phyloP scores from a whole-genome alignment of 1,140 invertebrate genomes.

The Nymphalis io region DNA sequence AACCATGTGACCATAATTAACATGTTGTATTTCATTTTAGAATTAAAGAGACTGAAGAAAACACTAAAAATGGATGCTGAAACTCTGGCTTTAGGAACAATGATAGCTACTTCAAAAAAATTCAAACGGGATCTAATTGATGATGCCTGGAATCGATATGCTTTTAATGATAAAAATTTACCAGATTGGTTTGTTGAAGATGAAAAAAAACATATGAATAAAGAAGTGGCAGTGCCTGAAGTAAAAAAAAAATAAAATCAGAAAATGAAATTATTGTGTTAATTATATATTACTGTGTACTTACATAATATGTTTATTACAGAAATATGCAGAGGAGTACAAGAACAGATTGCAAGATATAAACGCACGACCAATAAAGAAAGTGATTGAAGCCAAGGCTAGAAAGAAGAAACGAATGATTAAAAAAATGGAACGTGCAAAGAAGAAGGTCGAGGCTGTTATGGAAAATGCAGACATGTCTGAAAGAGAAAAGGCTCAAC shows the following conservation, averaged over 20 bases:
- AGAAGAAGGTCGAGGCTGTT: constrained; percentile 96
- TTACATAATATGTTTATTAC: constrained; percentile 5
- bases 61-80: constrained; percentile 90
- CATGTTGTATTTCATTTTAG: constrained; percentile 41
- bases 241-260: constrained; percentile 62
- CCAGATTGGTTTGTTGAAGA: constrained; percentile 98
- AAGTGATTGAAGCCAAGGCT: constrained; percentile 98
- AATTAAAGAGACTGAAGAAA: constrained; percentile 79
- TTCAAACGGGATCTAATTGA: constrained; percentile 92
- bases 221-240: constrained; percentile 89
- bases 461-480: constrained; percentile 94
- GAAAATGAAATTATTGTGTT: not conserved
- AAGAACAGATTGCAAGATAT: constrained; percentile 91
- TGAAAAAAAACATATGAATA: constrained; percentile 94
- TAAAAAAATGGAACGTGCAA: constrained; percentile 94
- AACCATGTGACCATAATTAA: too few relatives aligned
- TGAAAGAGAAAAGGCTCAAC: constrained; percentile 94
- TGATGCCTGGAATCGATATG: constrained; percentile 94
- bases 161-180: constrained; percentile 92
- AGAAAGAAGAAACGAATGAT: constrained; percentile 96
- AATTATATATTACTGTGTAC: too few relatives aligned
- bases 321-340: constrained; percentile 83
- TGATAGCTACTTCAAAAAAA: constrained; percentile 93
- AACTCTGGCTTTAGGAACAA: constrained; percentile 92
- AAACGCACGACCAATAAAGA: constrained; percentile 97